These are phyloP conservation scores for Tauraco erythrolophus DNA, from an alignment of 2,113 vertebrate genomes.

Conservation along the genomic window DNA sequence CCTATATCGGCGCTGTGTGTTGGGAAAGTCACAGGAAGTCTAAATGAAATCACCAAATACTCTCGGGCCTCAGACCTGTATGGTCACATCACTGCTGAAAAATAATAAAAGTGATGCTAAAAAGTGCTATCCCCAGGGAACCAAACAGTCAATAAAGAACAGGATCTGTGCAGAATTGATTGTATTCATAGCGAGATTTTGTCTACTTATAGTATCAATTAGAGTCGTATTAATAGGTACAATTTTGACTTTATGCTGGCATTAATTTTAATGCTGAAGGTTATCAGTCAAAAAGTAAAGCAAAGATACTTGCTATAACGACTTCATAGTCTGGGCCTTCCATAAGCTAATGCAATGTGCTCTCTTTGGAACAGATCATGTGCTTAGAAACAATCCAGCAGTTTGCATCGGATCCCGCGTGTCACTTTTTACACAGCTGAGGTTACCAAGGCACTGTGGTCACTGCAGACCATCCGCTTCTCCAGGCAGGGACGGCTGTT, in stretches of 20 bases:
- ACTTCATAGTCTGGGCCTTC: conserved; percentile 8
- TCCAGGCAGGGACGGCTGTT: not conserved
- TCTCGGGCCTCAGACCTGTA: not conserved
- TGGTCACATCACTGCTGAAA: conserved; percentile 50
- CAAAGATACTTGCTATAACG: conserved; percentile 28
- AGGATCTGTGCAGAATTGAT: conserved; percentile 71
- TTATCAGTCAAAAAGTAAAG: conserved; percentile 73
- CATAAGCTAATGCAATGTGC: not conserved
- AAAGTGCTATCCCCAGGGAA: not conserved
- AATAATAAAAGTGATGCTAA: conserved; percentile 38
- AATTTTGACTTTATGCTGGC: conserved; percentile 45
- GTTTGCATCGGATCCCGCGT: not conserved
- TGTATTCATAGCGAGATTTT: conserved; percentile 42
- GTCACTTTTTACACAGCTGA: not conserved
- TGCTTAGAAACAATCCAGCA: not conserved
- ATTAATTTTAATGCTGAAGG: conserved; percentile 77
- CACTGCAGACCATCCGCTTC: not conserved
- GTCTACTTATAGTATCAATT: conserved; percentile 58
- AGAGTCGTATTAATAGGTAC: conserved; percentile 69
- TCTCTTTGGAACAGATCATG: not conserved
- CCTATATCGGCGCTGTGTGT: conserved; percentile 38
- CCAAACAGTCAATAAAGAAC: conserved; percentile 52
- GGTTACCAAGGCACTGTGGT: not conserved
- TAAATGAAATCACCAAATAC: conserved; percentile 65
- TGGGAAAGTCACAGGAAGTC: conserved; percentile 73